A percentile compares a stretch with the other conserved stretches of the same genome.
Evolutionary conservation across 2,113 vertebrate genomes (phyloP).

Genomic region (Hemichromis elongatus): DNA sequence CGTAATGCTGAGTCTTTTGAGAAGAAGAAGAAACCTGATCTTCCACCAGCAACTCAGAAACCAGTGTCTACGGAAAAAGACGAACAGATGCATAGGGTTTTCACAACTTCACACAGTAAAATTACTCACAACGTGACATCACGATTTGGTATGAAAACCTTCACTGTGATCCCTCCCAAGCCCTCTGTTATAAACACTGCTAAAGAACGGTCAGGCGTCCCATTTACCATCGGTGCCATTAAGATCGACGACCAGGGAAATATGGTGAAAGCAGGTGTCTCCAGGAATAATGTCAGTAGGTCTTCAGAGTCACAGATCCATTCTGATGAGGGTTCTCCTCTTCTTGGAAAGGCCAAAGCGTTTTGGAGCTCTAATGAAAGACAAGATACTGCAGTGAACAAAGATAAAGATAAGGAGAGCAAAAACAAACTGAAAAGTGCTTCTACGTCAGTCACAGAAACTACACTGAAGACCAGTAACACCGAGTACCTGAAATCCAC

Average conservation of each 20-base stretch:
- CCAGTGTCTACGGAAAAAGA: neutral
- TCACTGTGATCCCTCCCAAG: constrained; percentile 88
- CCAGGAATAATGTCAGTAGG: constrained; percentile 25
- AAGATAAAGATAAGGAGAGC: constrained; percentile 45
- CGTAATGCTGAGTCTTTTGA: neutral
- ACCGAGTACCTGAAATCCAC: constrained; percentile 11
- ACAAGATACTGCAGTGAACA: constrained; percentile 41
- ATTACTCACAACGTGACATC: constrained; percentile 69
- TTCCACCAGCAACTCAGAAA: neutral
- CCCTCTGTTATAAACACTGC: constrained; percentile 67
- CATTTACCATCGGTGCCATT: constrained; percentile 79
- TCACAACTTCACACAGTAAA: constrained; percentile 52
- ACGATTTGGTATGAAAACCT: constrained; percentile 86
- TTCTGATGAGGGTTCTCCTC: constrained; percentile 55
- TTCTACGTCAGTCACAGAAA: constrained; percentile 5
- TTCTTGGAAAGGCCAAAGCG: constrained; percentile 77
- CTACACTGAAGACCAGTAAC: constrained; percentile 4
- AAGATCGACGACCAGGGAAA: constrained; percentile 93
- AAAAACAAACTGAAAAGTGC: constrained; percentile 19
- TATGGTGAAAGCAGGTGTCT: constrained; percentile 68
- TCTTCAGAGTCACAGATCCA: neutral
- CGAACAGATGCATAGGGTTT: constrained; percentile 20
- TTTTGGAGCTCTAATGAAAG: constrained; percentile 81
- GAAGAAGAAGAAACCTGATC: constrained; percentile 28
- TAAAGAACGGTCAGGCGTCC: constrained; percentile 58